Base-by-base conservation (phyloP, 2,888 invertebrate species). In the Chrysopilus asiliformis region DNA sequence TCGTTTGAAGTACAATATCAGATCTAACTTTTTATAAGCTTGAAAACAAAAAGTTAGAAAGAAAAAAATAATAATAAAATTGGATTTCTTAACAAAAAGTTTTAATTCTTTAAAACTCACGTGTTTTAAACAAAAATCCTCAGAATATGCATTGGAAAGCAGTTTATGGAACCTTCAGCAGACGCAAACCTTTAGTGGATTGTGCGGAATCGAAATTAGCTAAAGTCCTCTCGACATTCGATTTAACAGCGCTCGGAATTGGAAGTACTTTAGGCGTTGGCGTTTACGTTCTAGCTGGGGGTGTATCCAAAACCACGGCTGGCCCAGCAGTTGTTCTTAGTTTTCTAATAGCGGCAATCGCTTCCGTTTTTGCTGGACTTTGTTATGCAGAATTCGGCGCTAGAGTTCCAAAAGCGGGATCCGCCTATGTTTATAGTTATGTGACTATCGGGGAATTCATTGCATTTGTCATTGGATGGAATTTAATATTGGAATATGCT, bases 371-470 rank as follows among this genome's bases (percentile, higher is more conserved):
- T 56, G 87, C 90, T 50, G 89, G 58, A n/a, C 64, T 90, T 1
- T 90, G 89, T 54, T 91, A 89, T 58, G 89, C 90, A 0, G 91
- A 91, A 62, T 90, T 90, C 57, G 90, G 87, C 1, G 83, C 86
- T 0, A 67, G 86, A 40, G 87, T 89, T 2, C 90, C 90, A 0
- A 81, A 80, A 53, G 89, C 89, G 1, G 90, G 93, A 4, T 90
- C 89, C 0, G 93, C 91, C 0, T 93, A 93, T 52, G 76, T 90
- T 5, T 93, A 93, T 68, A 89, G 86, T 55, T 93, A 91, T 57
- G 90, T 91, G 13, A 84, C 87, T 34, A 79, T 91, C 38, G 91
- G 91, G 2, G 91, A 93, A 65, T 79, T 90, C 52, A 74, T 85
- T 38, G 91, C 90, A 0, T 91, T 91, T 58, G 68, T 85, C 31